Evolutionary conservation across 2,797 vertebrate genomes (phyloP).

Genomic region (Pyrocephalus nanus): DNA sequence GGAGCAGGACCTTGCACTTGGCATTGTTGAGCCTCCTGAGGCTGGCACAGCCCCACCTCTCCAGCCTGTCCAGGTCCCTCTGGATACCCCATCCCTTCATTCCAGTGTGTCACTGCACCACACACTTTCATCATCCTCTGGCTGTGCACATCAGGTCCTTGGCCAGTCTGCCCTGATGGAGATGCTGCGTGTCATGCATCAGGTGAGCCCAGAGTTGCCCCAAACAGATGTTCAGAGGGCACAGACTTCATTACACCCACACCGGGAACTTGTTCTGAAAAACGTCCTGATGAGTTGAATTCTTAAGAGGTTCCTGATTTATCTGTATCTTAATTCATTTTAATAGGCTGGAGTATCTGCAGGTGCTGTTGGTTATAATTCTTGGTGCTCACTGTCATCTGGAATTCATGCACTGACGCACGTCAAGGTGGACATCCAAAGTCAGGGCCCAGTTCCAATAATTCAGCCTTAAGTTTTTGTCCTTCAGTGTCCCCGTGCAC

Average conservation of each 20-base stretch:
- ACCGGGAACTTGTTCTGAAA: background rate
- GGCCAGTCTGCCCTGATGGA: background rate
- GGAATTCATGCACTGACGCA: slow-evolving; percentile 14
- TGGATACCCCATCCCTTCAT: background rate
- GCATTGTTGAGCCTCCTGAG: background rate
- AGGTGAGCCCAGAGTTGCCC: background rate
- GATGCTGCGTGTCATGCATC: background rate
- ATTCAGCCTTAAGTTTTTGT: slow-evolving; percentile 34
- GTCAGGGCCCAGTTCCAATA: slow-evolving; percentile 8
- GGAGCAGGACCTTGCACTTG: background rate
- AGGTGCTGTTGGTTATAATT: slow-evolving; percentile 44
- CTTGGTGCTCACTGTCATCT: slow-evolving; percentile 1
- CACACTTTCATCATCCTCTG: background rate
- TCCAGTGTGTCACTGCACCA: background rate
- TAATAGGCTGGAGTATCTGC: slow-evolving; percentile 32
- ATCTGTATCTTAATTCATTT: slow-evolving; percentile 45
- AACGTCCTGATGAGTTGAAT: background rate
- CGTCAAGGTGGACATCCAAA: slow-evolving; percentile 35
- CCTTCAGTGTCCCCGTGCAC: background rate
- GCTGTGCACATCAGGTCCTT: background rate
- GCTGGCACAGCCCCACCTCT: background rate
- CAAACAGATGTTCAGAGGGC: background rate
- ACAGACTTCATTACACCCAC: background rate
- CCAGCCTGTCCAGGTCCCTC: background rate
- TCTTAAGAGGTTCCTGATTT: slow-evolving; percentile 42